Conservation (phyloP, 2,797 vertebrate species). For the Trichosurus vulpecula region DNA sequence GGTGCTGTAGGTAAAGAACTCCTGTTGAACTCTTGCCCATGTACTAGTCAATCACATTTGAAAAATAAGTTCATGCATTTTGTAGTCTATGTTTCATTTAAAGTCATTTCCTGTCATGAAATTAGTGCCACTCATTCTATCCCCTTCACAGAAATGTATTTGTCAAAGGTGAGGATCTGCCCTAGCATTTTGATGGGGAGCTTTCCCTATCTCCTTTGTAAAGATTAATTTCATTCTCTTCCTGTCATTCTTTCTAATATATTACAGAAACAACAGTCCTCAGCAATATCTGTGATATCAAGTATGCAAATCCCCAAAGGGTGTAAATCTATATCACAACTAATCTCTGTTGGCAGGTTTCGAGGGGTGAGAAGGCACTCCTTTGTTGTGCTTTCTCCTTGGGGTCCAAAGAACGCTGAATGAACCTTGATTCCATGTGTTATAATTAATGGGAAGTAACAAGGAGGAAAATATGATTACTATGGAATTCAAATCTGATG, state of each 20-base stretch:
- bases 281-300: rapidly evolving
- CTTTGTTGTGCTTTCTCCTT: neutral
- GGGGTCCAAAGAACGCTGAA: neutral
- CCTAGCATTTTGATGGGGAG: neutral
- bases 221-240: neutral
- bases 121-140: rapidly evolving
- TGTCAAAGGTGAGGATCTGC: neutral
- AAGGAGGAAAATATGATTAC: rapidly evolving
- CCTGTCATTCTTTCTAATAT: neutral
- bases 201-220: neutral
- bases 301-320: too few relatives aligned
- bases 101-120: neutral
- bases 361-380: rapidly evolving
- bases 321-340: rapidly evolving
- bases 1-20: rapidly evolving
- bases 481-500: neutral
- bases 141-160: neutral
- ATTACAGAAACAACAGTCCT: neutral
- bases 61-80: rapidly evolving
- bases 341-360: neutral
- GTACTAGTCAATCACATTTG: rapidly evolving
- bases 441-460: too few relatives aligned
- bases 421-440: rapidly evolving
- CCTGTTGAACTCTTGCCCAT: rapidly evolving
- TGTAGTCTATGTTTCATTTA: rapidly evolving